Evolutionary conservation across 2,888 invertebrate species (phyloP).

Genomic region (Mantis religiosa): DNA sequence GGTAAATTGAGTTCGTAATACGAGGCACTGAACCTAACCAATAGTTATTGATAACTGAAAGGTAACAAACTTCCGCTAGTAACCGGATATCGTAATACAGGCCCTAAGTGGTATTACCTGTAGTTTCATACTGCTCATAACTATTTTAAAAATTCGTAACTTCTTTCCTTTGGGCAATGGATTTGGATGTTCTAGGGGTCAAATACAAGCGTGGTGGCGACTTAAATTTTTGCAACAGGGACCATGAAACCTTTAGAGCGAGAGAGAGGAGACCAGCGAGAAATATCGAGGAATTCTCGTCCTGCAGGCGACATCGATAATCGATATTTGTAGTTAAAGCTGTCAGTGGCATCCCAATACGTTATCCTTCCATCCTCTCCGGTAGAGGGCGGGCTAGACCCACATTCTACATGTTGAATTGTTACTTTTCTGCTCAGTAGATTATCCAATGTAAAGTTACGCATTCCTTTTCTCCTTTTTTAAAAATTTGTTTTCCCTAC

Average conservation of each 20-base stretch:
- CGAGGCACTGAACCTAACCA: too few relatives aligned
- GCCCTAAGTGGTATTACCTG: too few relatives aligned
- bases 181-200: not conserved
- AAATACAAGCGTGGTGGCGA: not conserved
- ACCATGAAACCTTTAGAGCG: not conserved
- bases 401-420: not conserved
- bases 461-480: not conserved
- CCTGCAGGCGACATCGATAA: not conserved
- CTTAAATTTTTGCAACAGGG: not conserved
- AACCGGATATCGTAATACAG: too few relatives aligned
- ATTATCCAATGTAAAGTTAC: not conserved
- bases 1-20: too few relatives aligned
- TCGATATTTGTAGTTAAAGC: not conserved
- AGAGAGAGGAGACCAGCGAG: not conserved
- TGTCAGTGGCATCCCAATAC: not conserved
- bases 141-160: too few relatives aligned
- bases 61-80: too few relatives aligned
- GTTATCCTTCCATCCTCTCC: not conserved
- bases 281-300: not conserved
- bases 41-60: too few relatives aligned
- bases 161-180: too few relatives aligned
- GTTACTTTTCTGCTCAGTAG: not conserved
- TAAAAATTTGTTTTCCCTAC: not conserved
- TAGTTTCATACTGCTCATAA: too few relatives aligned
- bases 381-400: not conserved